Conservation (phyloP, 1,140 invertebrate genomes). For the Hestina assimilis region DNA sequence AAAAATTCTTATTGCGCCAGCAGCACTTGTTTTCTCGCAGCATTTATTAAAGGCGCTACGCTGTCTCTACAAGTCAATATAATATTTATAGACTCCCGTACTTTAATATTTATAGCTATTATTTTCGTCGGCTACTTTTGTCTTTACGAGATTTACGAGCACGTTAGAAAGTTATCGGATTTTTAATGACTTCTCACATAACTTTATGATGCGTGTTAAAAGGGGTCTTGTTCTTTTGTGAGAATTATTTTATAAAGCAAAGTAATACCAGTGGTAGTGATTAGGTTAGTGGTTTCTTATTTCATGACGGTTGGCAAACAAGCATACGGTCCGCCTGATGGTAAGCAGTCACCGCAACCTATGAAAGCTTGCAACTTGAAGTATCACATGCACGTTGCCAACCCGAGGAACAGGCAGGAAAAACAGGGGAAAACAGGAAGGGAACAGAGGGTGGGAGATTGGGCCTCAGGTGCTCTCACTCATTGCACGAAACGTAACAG, state of each 20-base stretch:
- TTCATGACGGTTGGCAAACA: too few relatives aligned
- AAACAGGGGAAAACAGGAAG: too few relatives aligned
- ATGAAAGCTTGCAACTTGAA: too few relatives aligned
- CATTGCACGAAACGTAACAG: too few relatives aligned
- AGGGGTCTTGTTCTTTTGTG: not conserved
- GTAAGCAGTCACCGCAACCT: too few relatives aligned
- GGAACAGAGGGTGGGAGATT: too few relatives aligned
- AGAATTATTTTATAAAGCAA: not conserved
- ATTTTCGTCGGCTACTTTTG: conserved; percentile 3
- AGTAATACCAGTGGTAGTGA: too few relatives aligned
- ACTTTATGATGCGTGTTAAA: not conserved
- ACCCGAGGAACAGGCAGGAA: too few relatives aligned
- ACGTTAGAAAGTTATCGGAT: conserved; percentile 3
- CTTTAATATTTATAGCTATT: not conserved
- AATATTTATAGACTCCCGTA: conserved; percentile 10
- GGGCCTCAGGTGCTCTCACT: too few relatives aligned
- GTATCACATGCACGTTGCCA: too few relatives aligned
- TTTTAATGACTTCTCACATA: conserved; percentile 8
- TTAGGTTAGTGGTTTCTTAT: too few relatives aligned
- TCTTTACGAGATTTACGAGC: conserved; percentile 6
- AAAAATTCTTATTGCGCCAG: not conserved
- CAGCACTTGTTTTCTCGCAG: not conserved
- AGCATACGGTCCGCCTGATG: too few relatives aligned
- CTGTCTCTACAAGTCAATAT: conserved; percentile 2
- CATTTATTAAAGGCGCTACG: conserved; percentile 1